A percentile compares a stretch with the other conserved stretches of the same genome.
These are phyloP conservation scores for Halictus ligatus DNA, from an alignment of 2,888 invertebrate species.

Conservation along the genomic window DNA sequence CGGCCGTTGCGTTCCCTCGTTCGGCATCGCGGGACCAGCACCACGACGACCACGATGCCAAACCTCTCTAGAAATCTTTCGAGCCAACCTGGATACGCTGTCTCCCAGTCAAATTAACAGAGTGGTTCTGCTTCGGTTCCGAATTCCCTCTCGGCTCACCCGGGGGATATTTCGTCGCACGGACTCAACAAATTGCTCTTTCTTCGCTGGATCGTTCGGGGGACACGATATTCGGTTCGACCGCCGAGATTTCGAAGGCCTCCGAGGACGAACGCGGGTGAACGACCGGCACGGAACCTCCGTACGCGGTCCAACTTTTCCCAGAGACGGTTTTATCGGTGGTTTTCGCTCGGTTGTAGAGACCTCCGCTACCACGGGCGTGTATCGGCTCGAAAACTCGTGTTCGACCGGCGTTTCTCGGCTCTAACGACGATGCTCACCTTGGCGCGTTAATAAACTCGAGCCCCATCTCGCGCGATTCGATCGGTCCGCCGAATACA, in stretches of 20 bases:
- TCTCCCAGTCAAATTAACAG: constrained; percentile 63
- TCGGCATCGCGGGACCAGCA: constrained; percentile 7
- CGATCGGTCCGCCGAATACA: constrained; percentile 25
- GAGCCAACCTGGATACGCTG: constrained; percentile 31
- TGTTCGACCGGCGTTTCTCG: constrained; percentile 52
- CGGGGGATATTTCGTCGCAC: constrained; percentile 13
- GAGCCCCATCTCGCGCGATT: constrained; percentile 31
- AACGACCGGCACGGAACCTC: constrained; percentile 3
- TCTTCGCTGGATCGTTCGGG: constrained; percentile 12
- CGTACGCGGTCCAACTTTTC: neutral
- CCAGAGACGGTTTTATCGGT: constrained; percentile 1
- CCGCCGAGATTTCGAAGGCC: constrained; percentile 24
- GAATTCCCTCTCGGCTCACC: constrained; percentile 47
- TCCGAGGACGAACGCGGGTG: neutral
- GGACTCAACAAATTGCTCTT: constrained; percentile 62
- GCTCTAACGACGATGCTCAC: constrained; percentile 71
- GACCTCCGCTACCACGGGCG: neutral
- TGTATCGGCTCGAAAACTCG: constrained; percentile 47
- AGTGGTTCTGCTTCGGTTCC: constrained; percentile 63
- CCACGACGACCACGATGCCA: constrained; percentile 17
- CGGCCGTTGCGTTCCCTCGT: constrained; percentile 11
- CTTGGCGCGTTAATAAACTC: constrained; percentile 68
- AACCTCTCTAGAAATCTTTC: constrained; percentile 45
- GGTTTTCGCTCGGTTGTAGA: neutral
- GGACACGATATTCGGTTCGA: constrained; percentile 52